A percentile compares a stretch with the other conserved stretches of the same genome.
These are phyloP conservation scores for Desmodus rotundus DNA, from an alignment of 2,113 vertebrate species.

Conservation along the genomic window DNA sequence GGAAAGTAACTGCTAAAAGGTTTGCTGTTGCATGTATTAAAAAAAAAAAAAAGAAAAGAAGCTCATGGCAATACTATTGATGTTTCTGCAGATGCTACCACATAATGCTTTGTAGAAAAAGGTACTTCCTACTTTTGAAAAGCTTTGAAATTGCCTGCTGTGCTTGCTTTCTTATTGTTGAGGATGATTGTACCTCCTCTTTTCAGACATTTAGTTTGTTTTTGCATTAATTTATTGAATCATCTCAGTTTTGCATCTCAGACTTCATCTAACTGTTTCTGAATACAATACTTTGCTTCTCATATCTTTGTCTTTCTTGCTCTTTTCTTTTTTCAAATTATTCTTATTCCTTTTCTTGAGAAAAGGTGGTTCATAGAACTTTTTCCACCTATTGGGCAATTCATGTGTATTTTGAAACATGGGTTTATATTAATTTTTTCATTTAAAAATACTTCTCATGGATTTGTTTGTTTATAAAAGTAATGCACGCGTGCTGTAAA, in stretches of 20 bases:
- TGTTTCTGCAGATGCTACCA: neutral
- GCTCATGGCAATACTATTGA: neutral
- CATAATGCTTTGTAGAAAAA: neutral
- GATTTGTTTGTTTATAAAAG: neutral
- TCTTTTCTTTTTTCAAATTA: neutral
- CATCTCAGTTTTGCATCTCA: neutral
- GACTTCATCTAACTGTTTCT: neutral
- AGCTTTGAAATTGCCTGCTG: neutral
- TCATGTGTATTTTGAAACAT: neutral
- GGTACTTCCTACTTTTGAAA: neutral
- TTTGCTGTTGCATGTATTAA: neutral
- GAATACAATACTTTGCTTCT: neutral
- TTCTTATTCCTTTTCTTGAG: neutral
- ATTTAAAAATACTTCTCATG: slow-evolving; percentile 2
- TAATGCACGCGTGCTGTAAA: neutral
- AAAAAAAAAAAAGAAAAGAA: neutral
- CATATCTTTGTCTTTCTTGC: neutral
- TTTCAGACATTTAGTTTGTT: neutral
- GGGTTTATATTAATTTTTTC: neutral
- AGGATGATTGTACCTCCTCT: neutral
- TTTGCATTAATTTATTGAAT: neutral
- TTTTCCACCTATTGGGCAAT: neutral
- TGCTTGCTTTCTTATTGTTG: neutral
- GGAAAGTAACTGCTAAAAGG: neutral
- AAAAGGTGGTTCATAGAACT: neutral